phyloP scores from a whole-genome alignment of 1,140 invertebrate species.

The Cheumatopsyche charites region DNA sequence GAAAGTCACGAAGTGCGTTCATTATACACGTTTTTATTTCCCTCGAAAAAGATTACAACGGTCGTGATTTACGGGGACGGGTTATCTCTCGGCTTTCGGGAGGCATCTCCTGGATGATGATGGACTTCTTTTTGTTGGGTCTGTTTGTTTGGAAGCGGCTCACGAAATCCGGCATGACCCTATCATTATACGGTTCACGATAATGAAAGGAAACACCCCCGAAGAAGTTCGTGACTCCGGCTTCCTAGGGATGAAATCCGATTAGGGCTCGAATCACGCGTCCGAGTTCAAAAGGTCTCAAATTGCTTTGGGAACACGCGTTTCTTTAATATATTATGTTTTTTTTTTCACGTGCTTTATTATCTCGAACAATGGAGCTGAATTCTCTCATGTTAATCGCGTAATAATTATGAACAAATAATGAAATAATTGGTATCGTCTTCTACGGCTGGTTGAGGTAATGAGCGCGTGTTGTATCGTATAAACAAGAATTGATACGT shows the following conservation, averaged over 20 bases:
- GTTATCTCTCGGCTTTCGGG: too few species aligned
- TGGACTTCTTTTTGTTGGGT: not conserved
- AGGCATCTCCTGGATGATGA: not conserved
- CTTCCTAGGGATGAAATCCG: constrained; percentile 43
- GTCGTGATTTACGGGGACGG: too few species aligned
- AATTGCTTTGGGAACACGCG: constrained; percentile 33
- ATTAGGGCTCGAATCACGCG: constrained; percentile 37
- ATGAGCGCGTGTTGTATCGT: not conserved
- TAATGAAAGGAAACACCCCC: constrained; percentile 37
- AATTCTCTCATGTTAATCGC: not conserved
- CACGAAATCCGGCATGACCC: constrained; percentile 16
- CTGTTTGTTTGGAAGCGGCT: not conserved
- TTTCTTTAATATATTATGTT: not conserved
- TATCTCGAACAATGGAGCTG: not conserved
- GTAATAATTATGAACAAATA: not conserved
- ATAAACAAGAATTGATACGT: constrained; percentile 3
- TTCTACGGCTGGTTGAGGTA: not conserved
- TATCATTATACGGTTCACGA: constrained; percentile 37
- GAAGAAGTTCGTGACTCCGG: constrained; percentile 35
- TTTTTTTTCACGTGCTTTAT: constrained; percentile 1
- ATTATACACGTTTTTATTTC: not conserved
- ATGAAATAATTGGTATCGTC: too few species aligned
- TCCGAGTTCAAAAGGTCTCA: constrained; percentile 35
- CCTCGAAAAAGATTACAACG: not conserved
- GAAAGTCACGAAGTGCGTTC: constrained; percentile 26